Conservation (phyloP, 2,113 vertebrate genomes). For the Sphaerodactylus townsendi region DNA sequence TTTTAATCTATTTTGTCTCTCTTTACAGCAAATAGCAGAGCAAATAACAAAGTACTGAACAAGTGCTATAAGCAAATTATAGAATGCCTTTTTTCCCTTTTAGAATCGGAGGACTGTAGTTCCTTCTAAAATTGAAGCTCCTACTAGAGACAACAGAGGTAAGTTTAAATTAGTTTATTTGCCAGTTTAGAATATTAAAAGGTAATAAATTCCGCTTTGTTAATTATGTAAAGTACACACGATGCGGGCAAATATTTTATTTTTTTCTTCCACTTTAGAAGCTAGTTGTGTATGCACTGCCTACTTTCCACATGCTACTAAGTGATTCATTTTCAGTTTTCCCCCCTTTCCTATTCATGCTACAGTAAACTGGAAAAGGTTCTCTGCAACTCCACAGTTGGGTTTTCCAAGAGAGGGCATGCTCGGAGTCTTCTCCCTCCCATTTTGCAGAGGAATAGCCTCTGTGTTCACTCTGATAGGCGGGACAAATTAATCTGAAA, state of each 20-base stretch:
- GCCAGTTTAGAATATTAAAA: conserved; percentile 21
- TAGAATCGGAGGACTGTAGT: conserved; percentile 83
- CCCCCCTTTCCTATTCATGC: neutral
- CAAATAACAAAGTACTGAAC: neutral
- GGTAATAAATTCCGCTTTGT: neutral
- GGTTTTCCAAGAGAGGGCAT: neutral
- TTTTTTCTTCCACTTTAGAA: neutral
- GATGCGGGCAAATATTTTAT: neutral
- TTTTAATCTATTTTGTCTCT: neutral
- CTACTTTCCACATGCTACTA: neutral
- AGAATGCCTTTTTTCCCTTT: conserved; percentile 45
- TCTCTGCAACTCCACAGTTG: neutral
- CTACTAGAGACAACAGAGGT: conserved; percentile 93
- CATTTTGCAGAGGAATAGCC: neutral
- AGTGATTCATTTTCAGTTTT: neutral
- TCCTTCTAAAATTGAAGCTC: conserved; percentile 83
- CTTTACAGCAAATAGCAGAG: neutral
- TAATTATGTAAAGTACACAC: neutral
- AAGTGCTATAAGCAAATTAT: conserved; percentile 16
- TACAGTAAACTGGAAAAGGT: neutral
- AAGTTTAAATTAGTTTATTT: conserved; percentile 25
- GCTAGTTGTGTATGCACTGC: neutral
- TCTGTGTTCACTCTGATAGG: neutral
- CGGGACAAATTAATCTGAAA: neutral
- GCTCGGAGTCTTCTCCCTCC: neutral